Evolutionary conservation across 1,140 invertebrate genomes (phyloP).

Genomic region (Scaptomyza montana): DNA sequence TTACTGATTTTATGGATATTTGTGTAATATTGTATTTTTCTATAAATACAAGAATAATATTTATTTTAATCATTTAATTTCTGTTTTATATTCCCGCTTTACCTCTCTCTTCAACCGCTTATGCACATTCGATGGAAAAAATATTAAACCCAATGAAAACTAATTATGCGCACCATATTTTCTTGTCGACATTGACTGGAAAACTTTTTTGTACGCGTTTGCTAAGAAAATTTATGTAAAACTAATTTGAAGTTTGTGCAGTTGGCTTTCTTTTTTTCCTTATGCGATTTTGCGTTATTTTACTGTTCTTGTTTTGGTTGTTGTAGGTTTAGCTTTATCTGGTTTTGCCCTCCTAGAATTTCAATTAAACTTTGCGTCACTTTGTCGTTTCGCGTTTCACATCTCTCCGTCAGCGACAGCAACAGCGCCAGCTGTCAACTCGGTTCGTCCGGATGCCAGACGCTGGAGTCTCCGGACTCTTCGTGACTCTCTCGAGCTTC

Average conservation of each 20-base stretch:
- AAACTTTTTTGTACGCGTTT: slow-evolving; percentile 17
- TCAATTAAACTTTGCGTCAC: slow-evolving; percentile 78
- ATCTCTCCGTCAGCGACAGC: slow-evolving; percentile 35
- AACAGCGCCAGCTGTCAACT: slow-evolving; percentile 67
- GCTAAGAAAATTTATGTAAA: slow-evolving; percentile 64
- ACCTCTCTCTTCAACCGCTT: no score
- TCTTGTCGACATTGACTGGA: slow-evolving; percentile 18
- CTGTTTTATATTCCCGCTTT: neutral
- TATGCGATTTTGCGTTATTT: neutral
- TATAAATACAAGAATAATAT: no score
- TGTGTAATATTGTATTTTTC: no score
- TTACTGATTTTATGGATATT: no score
- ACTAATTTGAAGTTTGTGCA: slow-evolving; percentile 65
- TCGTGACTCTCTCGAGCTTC: neutral
- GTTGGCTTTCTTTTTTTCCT: slow-evolving; percentile 5
- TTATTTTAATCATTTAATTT: neutral
- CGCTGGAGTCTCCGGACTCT: neutral
- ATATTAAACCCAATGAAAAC: slow-evolving; percentile 22
- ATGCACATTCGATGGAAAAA: neutral
- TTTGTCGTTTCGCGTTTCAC: slow-evolving; percentile 60
- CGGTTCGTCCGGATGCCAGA: neutral
- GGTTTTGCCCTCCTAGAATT: slow-evolving; percentile 59
- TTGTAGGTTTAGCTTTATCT: slow-evolving; percentile 18
- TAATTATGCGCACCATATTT: slow-evolving; percentile 46
- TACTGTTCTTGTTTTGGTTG: neutral